Base-by-base conservation (phyloP, 2,888 invertebrate genomes). In the Fragum fragum region DNA sequence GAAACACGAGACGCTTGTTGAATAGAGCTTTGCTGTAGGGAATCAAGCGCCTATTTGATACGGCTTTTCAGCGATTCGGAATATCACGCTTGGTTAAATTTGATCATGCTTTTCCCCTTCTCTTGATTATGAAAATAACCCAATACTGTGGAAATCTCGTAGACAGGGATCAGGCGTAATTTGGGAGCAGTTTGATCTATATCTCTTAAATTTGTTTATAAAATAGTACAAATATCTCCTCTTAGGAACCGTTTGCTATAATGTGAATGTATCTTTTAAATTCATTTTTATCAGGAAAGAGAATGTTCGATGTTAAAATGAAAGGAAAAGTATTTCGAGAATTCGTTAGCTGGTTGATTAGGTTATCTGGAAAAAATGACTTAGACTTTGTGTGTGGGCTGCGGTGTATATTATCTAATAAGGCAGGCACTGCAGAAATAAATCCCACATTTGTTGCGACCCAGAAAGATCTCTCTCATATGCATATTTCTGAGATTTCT, bases 21-120 rank as follows among this genome's bases (percentile, higher is more conserved):
- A 71, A 71, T 71, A 71, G 32, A 32, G 55, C 36, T 36, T 14
- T 55, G 71, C 71, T 71, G 71, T 71, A 66, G 66, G 66, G 66
- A 66, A 26, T 66, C 66, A 21, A 42, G 66, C 66, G 66, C 23
- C 42, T 66, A 66, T 66, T 66, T 66, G 66, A 66, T 66, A 66
- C 36, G 66, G 66, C n/a, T 66, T 66, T 66, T 66, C 66, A 42
- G 66, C 66, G 23, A 18, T n/a, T 66, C 66, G 66, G 39, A 66
- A 66, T 66, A 66, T n/a, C 66, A 66, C 66, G 66, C 36, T 66
- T 42, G 42, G 3, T 26, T 66, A 42, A 66, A n/a, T 42, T 39
- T 66, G 39, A 66, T 42, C 66, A 42, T 42, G 66, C 66, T 36
- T 42, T 66, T 47, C 14, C 3, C n/a, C 47, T 36, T 36, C 3